Base-by-base conservation (phyloP, 1,140 invertebrate genomes). In the Sarcophaga peregrina region DNA sequence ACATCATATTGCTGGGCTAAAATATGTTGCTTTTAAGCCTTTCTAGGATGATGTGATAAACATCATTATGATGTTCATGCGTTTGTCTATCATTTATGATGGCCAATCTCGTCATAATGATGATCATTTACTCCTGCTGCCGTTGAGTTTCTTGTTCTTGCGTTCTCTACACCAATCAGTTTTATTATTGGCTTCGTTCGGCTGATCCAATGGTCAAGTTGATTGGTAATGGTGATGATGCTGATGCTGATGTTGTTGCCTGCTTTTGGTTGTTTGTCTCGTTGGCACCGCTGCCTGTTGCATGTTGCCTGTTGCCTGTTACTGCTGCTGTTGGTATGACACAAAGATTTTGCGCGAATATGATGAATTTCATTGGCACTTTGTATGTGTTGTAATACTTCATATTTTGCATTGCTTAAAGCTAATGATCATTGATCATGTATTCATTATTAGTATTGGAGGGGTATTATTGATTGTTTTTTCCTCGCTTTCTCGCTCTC, bases 321-420 rank as follows among this genome's bases (percentile, higher is more conserved):
- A 20, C 58, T 20, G 74, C 73, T 46, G 15, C 25, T 45, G 73
- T 15, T 74, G 74, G 47, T 76, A 48, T 76, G 74, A 76, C 46
- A 76, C 74, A 76, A 47, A 47, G 74, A 76, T 46, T 75, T 75
- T 15, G 52, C 20, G 74, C 74, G 74, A 76, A 76, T 76, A 76
- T 76, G 74, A 76, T 76, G 48, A 76, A 76, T 76, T 76, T 76
- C 74, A 76, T 76, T 76, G 74, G 74, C 74, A 76, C 74, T 76
- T 76, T 76, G 74, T 47, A 47, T 76, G 58, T 62, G 15, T 46
- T 68, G 62, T 76, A 76, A 76, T 76, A 76, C 74, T 76, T 76
- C 74, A 76, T 76, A 76, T 46, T 76, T 76, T 76, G 48, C 74
- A 76, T 76, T 76, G 74, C 74, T 76, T 47, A 50, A 47, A 76